A percentile compares a stretch with the other conserved stretches of the same genome.
Evolutionary conservation across 2,888 invertebrate species (phyloP).

Genomic region (Drosophila buzzatii): DNA sequence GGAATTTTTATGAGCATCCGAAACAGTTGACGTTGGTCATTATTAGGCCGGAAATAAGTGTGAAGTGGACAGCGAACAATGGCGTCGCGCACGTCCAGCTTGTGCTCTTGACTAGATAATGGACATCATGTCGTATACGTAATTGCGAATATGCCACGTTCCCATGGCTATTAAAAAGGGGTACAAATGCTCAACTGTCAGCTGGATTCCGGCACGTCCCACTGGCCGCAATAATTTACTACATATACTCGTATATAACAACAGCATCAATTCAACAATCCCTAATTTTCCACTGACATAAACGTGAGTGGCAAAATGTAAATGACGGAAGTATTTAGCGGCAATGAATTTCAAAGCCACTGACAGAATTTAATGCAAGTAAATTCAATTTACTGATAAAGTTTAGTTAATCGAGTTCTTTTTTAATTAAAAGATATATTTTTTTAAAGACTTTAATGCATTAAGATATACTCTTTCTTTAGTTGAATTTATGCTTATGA

Average conservation of each 20-base stretch:
- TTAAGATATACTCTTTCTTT: too few relatives aligned
- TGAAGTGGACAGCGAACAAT: constrained; percentile 23
- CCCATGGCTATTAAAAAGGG: constrained; percentile 39
- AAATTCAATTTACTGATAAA: background rate
- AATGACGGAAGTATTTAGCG: background rate
- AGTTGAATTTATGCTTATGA: too few relatives aligned
- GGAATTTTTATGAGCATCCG: constrained; percentile 69
- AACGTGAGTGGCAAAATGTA: constrained; percentile 1
- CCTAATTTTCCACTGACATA: constrained; percentile 21
- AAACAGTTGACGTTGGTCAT: constrained; percentile 40
- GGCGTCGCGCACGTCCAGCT: constrained; percentile 8
- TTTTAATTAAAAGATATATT: too few relatives aligned
- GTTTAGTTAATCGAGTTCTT: too few relatives aligned
- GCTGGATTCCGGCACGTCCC: constrained; percentile 56
- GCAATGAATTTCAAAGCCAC: background rate
- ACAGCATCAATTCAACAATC: constrained; percentile 55
- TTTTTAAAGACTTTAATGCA: too few relatives aligned
- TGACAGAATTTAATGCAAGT: background rate
- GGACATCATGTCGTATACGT: constrained; percentile 57
- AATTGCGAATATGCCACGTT: constrained; percentile 57
- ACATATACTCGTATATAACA: constrained; percentile 45
- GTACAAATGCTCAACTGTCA: constrained; percentile 21
- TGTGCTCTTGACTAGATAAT: constrained; percentile 26
- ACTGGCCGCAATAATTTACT: constrained; percentile 58
- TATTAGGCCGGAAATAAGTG: constrained; percentile 44